phyloP scores from a whole-genome alignment of 2,797 vertebrate genomes.

The Hirundo rustica region DNA sequence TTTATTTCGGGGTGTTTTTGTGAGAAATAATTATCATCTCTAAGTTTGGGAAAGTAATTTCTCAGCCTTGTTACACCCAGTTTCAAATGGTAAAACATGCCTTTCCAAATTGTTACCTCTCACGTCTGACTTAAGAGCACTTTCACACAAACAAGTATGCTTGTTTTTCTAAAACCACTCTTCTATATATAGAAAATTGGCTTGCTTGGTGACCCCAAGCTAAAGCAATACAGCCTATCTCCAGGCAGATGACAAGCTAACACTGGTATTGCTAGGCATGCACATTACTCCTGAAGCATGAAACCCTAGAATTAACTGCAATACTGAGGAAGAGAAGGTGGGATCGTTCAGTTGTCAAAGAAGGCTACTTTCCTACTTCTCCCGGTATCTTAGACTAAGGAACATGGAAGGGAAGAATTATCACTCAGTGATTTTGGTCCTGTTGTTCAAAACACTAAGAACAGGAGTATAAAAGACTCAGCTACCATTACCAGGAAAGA shows the following conservation, averaged over 20 bases:
- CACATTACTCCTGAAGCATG: rapidly evolving
- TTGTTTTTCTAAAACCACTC: background rate
- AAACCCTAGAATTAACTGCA: background rate
- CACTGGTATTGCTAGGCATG: background rate
- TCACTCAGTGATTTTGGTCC: background rate
- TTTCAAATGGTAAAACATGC: background rate
- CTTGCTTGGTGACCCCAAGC: background rate
- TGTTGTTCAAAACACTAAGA: background rate
- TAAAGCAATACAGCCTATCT: background rate
- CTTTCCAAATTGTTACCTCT: background rate
- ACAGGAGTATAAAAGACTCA: background rate
- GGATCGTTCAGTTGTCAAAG: background rate
- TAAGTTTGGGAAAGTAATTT: background rate
- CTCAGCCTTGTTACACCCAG: background rate
- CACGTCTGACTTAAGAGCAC: background rate
- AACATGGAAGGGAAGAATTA: background rate
- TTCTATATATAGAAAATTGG: background rate
- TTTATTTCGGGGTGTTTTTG: background rate
- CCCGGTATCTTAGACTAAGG: background rate
- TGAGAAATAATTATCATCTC: background rate
- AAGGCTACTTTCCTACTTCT: background rate
- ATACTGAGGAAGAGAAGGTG: background rate
- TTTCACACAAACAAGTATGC: background rate
- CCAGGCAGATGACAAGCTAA: background rate
- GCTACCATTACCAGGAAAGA: background rate